Evolutionary conservation across 2,113 vertebrate genomes (phyloP), one percentile per base, ranked within the genome.

Genomic region (Bubo scandiacus): DNA sequence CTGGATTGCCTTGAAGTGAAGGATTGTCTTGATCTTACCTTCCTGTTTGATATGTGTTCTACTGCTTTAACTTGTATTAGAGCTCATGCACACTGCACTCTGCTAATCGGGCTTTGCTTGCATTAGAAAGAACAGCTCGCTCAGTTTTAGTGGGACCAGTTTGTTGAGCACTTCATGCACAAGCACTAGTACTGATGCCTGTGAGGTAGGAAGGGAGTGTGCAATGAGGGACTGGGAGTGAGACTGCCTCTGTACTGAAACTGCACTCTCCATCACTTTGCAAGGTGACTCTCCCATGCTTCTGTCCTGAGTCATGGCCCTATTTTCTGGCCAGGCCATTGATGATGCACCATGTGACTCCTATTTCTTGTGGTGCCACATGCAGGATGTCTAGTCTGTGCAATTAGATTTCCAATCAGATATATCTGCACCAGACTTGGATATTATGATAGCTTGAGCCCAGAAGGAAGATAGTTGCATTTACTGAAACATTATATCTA

Each of bases 281-380:
- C 9, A 7, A 51, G 19, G 72, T 0, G 6, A 19, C 79, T 74
- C 66, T 57, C 36, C 38, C 10, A 0, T 81, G 25, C 82, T 49
- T 25, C 8, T 62, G 55, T 32, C 17, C 65, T 52, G 8, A 0
- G 1, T 19, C 40, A 36, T 0, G 3, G 59, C 16, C 8, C 47
- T 4, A 0, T 6, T 40, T 61, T 40, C 72, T 3, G 8, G 17
- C 40, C 63, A 43, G 55, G 51, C 80, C 52, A 3, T 8, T 34
- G 81, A 25, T 30, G 62, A 38, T 61, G 75, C 54, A 7, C 49
- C 8, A 0, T 9, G 22, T 12, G 54, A 18, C 75, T 92, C 66
- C 66, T 26, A 2, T 73, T 86, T 58, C 80, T 73, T 66, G 51
- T 29, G 45, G 73, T 91, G 88, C 70, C 81, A 51, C 57, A 7